A percentile compares a stretch with the other conserved stretches of the same genome.
Evolutionary conservation across 2,797 vertebrate species (phyloP).

Genomic region (Etheostoma nigrum): DNA sequence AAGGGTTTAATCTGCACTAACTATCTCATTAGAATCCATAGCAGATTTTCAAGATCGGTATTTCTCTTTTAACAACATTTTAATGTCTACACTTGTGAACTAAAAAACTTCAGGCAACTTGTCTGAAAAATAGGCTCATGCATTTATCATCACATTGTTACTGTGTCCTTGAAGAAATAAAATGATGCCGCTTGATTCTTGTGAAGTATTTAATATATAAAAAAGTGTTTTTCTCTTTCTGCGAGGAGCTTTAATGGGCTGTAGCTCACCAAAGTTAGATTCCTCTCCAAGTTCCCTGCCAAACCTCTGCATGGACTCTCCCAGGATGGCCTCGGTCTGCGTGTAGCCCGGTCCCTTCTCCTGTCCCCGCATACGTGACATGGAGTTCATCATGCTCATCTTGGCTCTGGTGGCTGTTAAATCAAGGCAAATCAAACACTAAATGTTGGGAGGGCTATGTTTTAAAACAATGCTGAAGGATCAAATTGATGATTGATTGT

Average conservation of each 20-base stretch:
- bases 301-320: conserved; percentile 96
- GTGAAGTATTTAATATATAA: conserved; percentile 14
- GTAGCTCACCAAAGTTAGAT: conserved; percentile 93
- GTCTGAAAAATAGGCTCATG: conserved; percentile 39
- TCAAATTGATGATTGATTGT: neutral
- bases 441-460: neutral
- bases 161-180: conserved; percentile 24
- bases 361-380: conserved; percentile 98
- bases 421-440: conserved; percentile 17
- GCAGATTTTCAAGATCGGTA: conserved; percentile 12
- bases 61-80: conserved; percentile 34
- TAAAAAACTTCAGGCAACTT: conserved; percentile 17
- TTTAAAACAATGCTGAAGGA: neutral
- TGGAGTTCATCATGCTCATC: conserved; percentile 99
- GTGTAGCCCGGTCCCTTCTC: conserved; percentile 97
- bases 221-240: conserved; percentile 6
- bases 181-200: conserved; percentile 34
- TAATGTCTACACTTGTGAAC: conserved; percentile 14
- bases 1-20: neutral
- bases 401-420: conserved; percentile 95
- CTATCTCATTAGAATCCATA: neutral
- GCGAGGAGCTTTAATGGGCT: neutral
- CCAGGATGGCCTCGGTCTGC: conserved; percentile 93
- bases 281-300: conserved; percentile 96
- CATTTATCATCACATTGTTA: conserved; percentile 42